Evolutionary conservation across 2,888 invertebrate genomes (phyloP), one percentile per base, ranked within the genome.

Genomic region (Hedychridium roseum): DNA sequence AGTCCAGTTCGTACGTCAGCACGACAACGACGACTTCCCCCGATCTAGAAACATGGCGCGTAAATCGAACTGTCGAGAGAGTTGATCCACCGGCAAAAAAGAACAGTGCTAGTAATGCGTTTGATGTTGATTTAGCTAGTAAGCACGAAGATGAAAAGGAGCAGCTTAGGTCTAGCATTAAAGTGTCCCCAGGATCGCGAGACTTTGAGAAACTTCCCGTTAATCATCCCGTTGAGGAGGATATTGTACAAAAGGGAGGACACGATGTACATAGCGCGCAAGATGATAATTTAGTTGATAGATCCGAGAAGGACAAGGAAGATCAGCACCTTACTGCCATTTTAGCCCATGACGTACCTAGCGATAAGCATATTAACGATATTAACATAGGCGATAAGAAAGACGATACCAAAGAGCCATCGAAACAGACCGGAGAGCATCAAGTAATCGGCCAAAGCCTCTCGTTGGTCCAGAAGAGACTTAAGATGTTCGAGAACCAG

Each of bases 321-420:
- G 54, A 63, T 57, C 64, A 62, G 55, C 57, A 50, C 45, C 43
- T 41, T 50, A 65, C 59, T 62, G 62, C 58, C 60, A 57, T 59
- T 57, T 64, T 59, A 46, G 50, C 57, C 53, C 64, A 58, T 63
- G 64, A 66, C 63, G 30, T 56, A 60, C 51, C 57, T 48, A 57
- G 36, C 14, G 43, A 48, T 50, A 64, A 57, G 45, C 47, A 53
- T 41, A 16, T 50, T 57, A 57, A 31, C 43, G 46, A 46, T 44
- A 48, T 16, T 35, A 35, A 35, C 26, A 18, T 32, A n/a, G 18
- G 28, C 2, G 27, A 35, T 21, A 42, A 14, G 35, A 41, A 45
- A 11, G 43, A 61, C 47, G 52, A 72, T 71, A 71, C 73, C 71
- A 74, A 77, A 73, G 73, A 76, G 53, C 51, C 53, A 43, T 47